A percentile compares a stretch with the other conserved stretches of the same genome.
Evolutionary conservation across 2,113 vertebrate species (phyloP).

Genomic region (Xenus cinereus): DNA sequence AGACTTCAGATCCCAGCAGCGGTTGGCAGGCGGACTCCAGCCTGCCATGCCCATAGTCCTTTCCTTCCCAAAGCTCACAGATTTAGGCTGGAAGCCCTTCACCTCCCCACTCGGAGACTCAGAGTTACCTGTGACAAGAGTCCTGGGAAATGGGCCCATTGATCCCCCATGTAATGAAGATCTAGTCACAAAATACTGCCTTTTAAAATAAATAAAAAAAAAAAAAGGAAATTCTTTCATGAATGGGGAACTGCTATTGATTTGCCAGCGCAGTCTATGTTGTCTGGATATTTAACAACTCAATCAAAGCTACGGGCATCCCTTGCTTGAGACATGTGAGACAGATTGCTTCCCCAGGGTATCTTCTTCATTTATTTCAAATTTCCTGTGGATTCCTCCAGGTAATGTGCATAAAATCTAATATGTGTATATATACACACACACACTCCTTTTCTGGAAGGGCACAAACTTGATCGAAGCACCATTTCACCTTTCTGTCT

Average conservation of each 20-base stretch:
- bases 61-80: neutral
- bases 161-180: neutral
- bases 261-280: neutral
- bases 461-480: neutral
- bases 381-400: neutral
- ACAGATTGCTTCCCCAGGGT: neutral
- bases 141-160: neutral
- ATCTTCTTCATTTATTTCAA: neutral
- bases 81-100: neutral
- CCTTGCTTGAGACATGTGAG: neutral
- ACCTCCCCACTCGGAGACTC: neutral
- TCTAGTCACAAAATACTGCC: neutral
- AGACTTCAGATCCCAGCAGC: neutral
- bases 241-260: neutral
- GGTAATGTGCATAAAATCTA: neutral
- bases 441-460: neutral
- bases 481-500: neutral
- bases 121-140: neutral
- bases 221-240: neutral
- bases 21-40: neutral
- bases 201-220: neutral
- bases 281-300: slow-evolving; percentile 13
- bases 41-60: neutral
- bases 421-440: neutral
- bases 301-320: neutral